Evolutionary conservation across 2,888 invertebrate genomes (phyloP).

Genomic region (Emmelina monodactyla): DNA sequence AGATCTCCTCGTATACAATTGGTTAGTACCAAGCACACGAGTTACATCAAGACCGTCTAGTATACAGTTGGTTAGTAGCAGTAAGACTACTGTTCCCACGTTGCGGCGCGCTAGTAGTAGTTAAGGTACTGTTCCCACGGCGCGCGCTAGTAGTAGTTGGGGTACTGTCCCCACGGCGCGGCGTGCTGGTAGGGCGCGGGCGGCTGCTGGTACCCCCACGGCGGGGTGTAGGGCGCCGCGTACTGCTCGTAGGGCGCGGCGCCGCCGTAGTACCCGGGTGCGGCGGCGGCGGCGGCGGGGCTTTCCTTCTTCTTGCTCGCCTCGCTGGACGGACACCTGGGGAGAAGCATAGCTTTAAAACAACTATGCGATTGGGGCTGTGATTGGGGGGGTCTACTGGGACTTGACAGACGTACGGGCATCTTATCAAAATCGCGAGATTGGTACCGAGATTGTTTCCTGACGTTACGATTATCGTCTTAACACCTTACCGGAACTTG

Average conservation of each 20-base stretch:
- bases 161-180: slow-evolving; percentile 55
- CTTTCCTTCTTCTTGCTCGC: slow-evolving; percentile 39
- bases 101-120: too few relatives aligned
- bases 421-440: too few relatives aligned
- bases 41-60: too few relatives aligned
- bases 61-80: too few relatives aligned
- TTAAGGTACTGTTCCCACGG: too few relatives aligned
- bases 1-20: too few relatives aligned
- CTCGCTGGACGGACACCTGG: slow-evolving; percentile 19
- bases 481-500: not conserved
- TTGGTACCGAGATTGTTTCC: not conserved
- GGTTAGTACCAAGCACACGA: too few relatives aligned
- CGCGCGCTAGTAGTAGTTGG: slow-evolving; percentile 44
- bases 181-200: slow-evolving; percentile 55
- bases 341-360: not conserved
- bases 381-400: too few relatives aligned
- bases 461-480: not conserved
- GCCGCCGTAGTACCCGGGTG: slow-evolving; percentile 46
- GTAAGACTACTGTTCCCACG: too few relatives aligned
- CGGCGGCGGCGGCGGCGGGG: slow-evolving; percentile 22
- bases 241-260: slow-evolving; percentile 50
- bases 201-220: slow-evolving; percentile 60
- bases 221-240: slow-evolving; percentile 52
- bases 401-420: too few relatives aligned
- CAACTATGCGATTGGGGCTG: not conserved